Base-by-base conservation (phyloP, 1,140 invertebrate species). In the Homarus americanus region DNA sequence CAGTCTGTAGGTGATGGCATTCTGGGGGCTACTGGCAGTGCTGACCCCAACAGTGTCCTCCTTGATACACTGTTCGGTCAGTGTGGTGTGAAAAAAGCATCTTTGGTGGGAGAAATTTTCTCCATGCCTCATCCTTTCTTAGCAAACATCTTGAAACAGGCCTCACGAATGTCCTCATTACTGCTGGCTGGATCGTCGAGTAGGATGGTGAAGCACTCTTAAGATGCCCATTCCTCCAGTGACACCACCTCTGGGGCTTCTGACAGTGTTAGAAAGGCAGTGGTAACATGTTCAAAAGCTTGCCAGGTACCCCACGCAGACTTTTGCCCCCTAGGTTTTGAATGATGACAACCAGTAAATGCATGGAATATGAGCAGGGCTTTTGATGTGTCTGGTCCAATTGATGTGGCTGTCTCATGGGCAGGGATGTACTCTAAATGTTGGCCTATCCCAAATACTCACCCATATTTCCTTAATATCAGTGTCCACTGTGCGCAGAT, bases 381-480 rank as follows among this genome's bases (percentile, higher is more conserved):
- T 49, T 49, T 49, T 49, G 44, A 9, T 17, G 9, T 49, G 44
- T 49, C 44, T 10, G 44, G 44, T 2, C 44, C 17, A 2, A 49
- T 9, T 49, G 44, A 49, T 49, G 76, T 34, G 24, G 44, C 28
- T 66, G 41, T 66, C 38, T 63, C 36, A 63, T 87, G 86, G 53
- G 86, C 49, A 79, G 58, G 53, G n/a, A 78, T 87, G 76, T 79
- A 79, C 44, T 32, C 28, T 28, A 78, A 87, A 53, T 87, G 15
- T 4, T 87, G 63, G 28, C 76, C 76, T 10, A 12, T 87, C 49
- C 2, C 44, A 80, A 87, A 69, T 24, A 34, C 44, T 7, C 12
- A 4, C 44, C 4, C 5, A 4, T 7, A 49, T 4, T 49, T 49
- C 44, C 12, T 49, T 49, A 12, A 49, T 12, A 12, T 49, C 12